These are phyloP conservation scores for Platyrinchus mystaceus DNA, from an alignment of 2,797 vertebrate genomes.

Conservation along the genomic window DNA sequence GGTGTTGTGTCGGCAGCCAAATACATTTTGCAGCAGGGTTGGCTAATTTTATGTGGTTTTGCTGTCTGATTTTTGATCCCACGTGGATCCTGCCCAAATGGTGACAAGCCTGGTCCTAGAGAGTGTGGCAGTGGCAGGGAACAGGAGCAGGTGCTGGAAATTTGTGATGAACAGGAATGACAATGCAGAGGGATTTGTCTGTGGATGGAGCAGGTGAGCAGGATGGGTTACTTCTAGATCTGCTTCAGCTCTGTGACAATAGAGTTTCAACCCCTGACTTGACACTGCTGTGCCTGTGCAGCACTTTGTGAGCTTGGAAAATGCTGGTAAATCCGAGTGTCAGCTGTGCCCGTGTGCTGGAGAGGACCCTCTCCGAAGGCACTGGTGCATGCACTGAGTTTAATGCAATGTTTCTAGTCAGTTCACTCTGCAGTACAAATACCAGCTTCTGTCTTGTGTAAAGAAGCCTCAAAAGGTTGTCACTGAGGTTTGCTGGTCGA, in stretches of 20 bases:
- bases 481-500: background rate
- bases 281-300: background rate
- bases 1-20: background rate
- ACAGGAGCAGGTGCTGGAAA: background rate
- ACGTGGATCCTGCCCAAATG: accelerated
- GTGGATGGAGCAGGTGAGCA: accelerated
- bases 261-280: background rate
- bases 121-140: background rate
- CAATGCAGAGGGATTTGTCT: background rate
- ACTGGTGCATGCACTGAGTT: background rate
- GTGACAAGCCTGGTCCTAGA: background rate
- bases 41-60: background rate
- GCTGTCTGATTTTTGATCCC: background rate
- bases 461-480: background rate
- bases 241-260: background rate
- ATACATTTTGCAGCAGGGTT: background rate
- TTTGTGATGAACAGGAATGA: accelerated
- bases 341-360: background rate
- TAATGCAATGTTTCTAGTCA: background rate
- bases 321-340: too few relatives aligned
- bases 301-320: background rate
- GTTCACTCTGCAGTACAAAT: background rate
- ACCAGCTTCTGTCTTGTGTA: background rate
- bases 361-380: background rate
- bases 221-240: background rate